phyloP scores from a whole-genome alignment of 2,113 vertebrate species.

The Motacilla alba region DNA sequence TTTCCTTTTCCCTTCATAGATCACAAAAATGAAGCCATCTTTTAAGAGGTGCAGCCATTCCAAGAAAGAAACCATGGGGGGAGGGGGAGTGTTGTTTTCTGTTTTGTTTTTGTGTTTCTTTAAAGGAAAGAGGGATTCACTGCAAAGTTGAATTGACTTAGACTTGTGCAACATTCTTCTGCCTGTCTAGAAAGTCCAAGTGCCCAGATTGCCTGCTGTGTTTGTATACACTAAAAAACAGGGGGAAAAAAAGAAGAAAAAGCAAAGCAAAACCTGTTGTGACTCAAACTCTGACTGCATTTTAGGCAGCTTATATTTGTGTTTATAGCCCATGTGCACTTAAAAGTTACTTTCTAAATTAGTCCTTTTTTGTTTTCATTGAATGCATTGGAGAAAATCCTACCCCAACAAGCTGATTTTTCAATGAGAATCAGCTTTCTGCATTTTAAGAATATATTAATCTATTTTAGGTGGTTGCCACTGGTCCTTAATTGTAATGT shows the following conservation, averaged over 20 bases:
- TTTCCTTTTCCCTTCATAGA: slow-evolving; percentile 64
- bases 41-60: slow-evolving; percentile 47
- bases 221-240: not conserved
- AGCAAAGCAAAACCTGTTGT: not conserved
- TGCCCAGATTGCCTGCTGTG: slow-evolving; percentile 23
- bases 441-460: not conserved
- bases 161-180: slow-evolving; percentile 29
- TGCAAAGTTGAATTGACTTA: slow-evolving; percentile 28
- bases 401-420: slow-evolving; percentile 37
- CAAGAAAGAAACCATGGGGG: slow-evolving; percentile 29
- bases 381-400: not conserved
- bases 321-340: slow-evolving; percentile 19
- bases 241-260: not conserved
- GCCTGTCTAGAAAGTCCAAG: slow-evolving; percentile 48
- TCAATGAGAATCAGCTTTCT: not conserved
- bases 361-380: not conserved
- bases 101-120: slow-evolving; percentile 36
- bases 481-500: not conserved
- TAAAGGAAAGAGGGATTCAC: slow-evolving; percentile 39
- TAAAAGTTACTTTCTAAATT: slow-evolving; percentile 27
- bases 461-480: not conserved
- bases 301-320: slow-evolving; percentile 37
- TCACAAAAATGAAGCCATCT: slow-evolving; percentile 62
- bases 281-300: slow-evolving; percentile 21
- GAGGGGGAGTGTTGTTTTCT: not conserved